phyloP scores from a whole-genome alignment of 2,797 vertebrate species.

The Danio albolineatus region DNA sequence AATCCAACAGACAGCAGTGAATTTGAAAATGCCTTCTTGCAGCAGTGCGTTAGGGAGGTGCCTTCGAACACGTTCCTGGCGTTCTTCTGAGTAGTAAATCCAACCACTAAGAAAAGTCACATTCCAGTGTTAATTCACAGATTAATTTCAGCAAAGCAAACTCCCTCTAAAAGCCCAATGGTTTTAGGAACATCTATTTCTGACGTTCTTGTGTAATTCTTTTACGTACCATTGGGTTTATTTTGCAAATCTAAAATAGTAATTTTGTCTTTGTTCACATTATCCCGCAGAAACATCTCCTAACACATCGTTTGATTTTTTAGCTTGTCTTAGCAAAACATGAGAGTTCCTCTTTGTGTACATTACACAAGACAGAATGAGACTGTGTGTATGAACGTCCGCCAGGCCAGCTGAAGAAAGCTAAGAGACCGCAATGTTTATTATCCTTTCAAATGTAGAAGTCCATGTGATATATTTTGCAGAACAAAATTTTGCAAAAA shows the following conservation, averaged over 20 bases:
- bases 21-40: constrained; percentile 1
- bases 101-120: constrained; percentile 18
- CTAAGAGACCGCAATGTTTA: constrained; percentile 55
- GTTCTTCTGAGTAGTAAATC: constrained; percentile 20
- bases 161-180: not conserved
- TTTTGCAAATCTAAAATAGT: constrained; percentile 9
- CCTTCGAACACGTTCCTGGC: constrained; percentile 22
- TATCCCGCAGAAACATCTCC: constrained; percentile 15
- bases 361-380: constrained; percentile 39
- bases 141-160: constrained; percentile 16
- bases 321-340: constrained; percentile 22
- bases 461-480: constrained; percentile 43
- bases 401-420: constrained; percentile 18
- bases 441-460: constrained; percentile 54
- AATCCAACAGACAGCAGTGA: not conserved
- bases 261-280: not conserved
- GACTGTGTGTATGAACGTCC: constrained; percentile 22
- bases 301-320: constrained; percentile 16
- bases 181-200: constrained; percentile 30
- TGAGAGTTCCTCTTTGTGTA: constrained; percentile 39
- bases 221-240: not conserved
- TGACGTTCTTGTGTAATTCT: not conserved
- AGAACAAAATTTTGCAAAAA: too few species aligned
- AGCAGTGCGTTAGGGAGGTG: constrained; percentile 16
- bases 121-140: constrained; percentile 24